phyloP scores from a whole-genome alignment of 2,797 vertebrate genomes.

The Pangasius sanitwongsei region DNA sequence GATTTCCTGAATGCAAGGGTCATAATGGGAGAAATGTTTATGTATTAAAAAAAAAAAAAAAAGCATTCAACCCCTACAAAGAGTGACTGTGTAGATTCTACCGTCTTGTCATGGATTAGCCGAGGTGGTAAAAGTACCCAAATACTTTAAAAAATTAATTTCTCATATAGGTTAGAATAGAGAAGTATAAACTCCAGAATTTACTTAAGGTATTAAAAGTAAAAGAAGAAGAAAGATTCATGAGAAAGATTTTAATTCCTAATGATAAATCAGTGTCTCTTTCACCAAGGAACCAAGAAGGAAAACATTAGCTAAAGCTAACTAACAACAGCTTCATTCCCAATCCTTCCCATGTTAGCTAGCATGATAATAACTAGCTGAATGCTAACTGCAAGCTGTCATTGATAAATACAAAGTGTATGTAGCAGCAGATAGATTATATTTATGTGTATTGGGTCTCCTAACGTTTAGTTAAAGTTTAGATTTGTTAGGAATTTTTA shows the following conservation, averaged over 20 bases:
- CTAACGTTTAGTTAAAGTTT: neutral
- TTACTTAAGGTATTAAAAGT: neutral
- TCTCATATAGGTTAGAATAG: neutral
- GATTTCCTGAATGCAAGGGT: neutral
- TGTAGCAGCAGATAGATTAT: neutral
- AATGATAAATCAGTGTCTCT: neutral
- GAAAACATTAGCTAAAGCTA: neutral
- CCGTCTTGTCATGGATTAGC: too few relatives aligned
- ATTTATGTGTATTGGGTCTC: neutral
- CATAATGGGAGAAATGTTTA: neutral
- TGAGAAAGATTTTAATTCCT: neutral
- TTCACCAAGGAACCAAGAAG: neutral
- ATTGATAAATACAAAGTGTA: neutral
- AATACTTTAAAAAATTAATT: neutral
- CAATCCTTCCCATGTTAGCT: neutral
- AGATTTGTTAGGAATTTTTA: neutral
- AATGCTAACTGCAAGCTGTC: neutral
- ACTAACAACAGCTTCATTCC: neutral
- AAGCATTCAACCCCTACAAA: neutral
- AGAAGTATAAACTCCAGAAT: neutral
- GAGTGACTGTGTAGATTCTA: too few relatives aligned
- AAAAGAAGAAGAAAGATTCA: neutral
- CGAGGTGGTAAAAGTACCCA: too few relatives aligned
- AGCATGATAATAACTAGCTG: neutral
- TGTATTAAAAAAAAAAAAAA: neutral